Base-by-base conservation (phyloP, 2,888 invertebrate genomes). In the Cantharis rustica region DNA sequence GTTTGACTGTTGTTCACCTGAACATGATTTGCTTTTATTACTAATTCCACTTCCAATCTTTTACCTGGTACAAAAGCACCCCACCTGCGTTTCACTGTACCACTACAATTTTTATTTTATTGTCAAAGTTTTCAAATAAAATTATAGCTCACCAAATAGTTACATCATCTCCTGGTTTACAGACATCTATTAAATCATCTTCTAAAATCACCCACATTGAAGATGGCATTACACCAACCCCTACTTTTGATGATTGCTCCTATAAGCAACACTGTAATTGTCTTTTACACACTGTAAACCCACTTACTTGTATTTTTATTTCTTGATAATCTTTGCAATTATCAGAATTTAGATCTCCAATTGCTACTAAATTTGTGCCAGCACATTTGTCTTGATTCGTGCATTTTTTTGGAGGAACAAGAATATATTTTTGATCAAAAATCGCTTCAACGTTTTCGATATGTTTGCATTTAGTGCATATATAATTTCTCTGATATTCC, bases 101-200 rank as follows among this genome's bases (percentile, higher is more conserved):
- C 96, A 89, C 96, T 96, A 85, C 69, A 76, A 82, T 81, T 72
- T 61, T 70, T 71, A 69, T 16, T 10, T n/a, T 61, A 13, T 61
- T 61, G 13, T 68, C 62, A 4, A 9, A 16, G 17, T 17, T 16
- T n/a, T 5, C 3, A 70, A 13, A 10, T 15, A 0, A 17, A 61
- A 20, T 17, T 27, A 23, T 23, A 69, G 79, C 87, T 86, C 88
- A 96, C 96, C 95, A 94, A 79, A 97, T 91, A 79, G 93, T 92
- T 15, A 97, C 92, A 89, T 95, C 95, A 90, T 97, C 96, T 0
- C 97, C 97, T 71, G 97, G 96, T 87, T 95, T 95, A 86, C 96
- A 96, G 79, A 89, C 89, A 87, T 96, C 96, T 0, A 96, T 96
- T 20, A 97, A 89, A 88, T 97, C 97, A 89, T 97, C 93, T 85